Evolutionary conservation across 2,888 invertebrate genomes (phyloP).

Genomic region (Hartigia nigra): DNA sequence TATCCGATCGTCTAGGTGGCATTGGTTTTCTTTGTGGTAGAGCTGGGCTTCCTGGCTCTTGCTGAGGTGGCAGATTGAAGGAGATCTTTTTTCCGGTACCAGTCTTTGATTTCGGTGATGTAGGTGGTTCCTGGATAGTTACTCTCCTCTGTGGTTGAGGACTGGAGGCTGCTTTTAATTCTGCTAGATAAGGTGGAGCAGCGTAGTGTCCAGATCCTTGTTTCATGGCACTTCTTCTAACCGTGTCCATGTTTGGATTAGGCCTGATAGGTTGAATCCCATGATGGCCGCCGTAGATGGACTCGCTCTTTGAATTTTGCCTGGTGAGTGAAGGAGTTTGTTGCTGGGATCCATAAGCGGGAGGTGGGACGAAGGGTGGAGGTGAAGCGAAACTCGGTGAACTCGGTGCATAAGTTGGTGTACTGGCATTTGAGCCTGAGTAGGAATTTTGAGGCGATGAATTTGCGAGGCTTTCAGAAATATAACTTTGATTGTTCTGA

Average conservation of each 20-base stretch:
- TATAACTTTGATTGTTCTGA: slow-evolving; percentile 39
- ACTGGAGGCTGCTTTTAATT: slow-evolving; percentile 70
- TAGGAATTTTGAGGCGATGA: slow-evolving; percentile 57
- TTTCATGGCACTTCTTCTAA: slow-evolving; percentile 59
- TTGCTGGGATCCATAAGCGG: slow-evolving; percentile 53
- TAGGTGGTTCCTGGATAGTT: slow-evolving; percentile 73
- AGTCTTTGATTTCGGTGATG: slow-evolving; percentile 65
- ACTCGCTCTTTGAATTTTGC: slow-evolving; percentile 54
- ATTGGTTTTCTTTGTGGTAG: slow-evolving; percentile 75
- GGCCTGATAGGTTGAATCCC: slow-evolving; percentile 48
- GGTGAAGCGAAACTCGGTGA: slow-evolving; percentile 51
- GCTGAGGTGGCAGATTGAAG: slow-evolving; percentile 71
- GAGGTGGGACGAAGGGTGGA: slow-evolving; percentile 50
- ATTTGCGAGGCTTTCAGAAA: slow-evolving; percentile 41
- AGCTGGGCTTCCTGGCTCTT: slow-evolving; percentile 69
- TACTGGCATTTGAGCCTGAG: slow-evolving; percentile 55
- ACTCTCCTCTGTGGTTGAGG: slow-evolving; percentile 71
- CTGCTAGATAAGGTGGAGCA: slow-evolving; percentile 69
- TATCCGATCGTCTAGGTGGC: slow-evolving; percentile 82
- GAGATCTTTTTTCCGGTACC: slow-evolving; percentile 73
- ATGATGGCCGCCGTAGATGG: slow-evolving; percentile 44
- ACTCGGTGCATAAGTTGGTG: slow-evolving; percentile 54
- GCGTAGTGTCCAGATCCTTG: slow-evolving; percentile 57
- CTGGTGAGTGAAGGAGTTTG: slow-evolving; percentile 41
- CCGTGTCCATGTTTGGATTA: slow-evolving; percentile 60